These are phyloP conservation scores for Herpetotheres cachinnans DNA, from an alignment of 2,113 vertebrate genomes.

Conservation along the genomic window DNA sequence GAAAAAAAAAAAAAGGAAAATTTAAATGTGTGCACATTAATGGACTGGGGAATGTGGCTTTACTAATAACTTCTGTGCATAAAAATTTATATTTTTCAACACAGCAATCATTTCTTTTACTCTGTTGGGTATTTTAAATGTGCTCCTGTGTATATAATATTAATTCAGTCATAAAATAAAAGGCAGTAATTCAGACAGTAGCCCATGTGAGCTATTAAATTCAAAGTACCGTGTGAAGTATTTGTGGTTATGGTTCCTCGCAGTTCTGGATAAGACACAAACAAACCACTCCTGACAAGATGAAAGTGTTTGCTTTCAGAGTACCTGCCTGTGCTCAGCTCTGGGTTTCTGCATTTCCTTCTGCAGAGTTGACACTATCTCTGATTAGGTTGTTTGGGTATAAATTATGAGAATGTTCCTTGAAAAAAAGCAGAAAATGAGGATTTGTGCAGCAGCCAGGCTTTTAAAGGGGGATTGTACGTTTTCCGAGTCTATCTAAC, in stretches of 20 bases:
- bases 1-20: conserved; percentile 47
- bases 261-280: conserved; percentile 1
- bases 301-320: conserved; percentile 3
- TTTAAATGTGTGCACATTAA: conserved; percentile 45
- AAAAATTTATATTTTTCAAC: conserved; percentile 69
- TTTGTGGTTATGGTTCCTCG: conserved; percentile 9
- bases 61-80: conserved; percentile 63
- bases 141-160: conserved; percentile 68
- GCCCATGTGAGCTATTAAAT: conserved; percentile 61
- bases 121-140: conserved; percentile 66
- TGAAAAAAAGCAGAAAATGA: background rate
- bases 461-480: background rate
- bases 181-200: conserved; percentile 62
- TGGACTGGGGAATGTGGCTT: conserved; percentile 47
- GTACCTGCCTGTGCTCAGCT: background rate
- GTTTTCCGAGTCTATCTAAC: background rate
- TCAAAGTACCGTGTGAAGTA: conserved; percentile 32
- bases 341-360: background rate
- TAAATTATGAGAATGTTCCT: background rate
- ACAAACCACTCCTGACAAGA: conserved; percentile 28
- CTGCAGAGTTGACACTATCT: background rate
- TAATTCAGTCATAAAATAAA: conserved; percentile 71
- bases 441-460: background rate
- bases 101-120: conserved; percentile 53
- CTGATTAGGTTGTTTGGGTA: background rate